Evolutionary conservation across 2,888 invertebrate species (phyloP).

Genomic region (Falcaria lacertinaria): DNA sequence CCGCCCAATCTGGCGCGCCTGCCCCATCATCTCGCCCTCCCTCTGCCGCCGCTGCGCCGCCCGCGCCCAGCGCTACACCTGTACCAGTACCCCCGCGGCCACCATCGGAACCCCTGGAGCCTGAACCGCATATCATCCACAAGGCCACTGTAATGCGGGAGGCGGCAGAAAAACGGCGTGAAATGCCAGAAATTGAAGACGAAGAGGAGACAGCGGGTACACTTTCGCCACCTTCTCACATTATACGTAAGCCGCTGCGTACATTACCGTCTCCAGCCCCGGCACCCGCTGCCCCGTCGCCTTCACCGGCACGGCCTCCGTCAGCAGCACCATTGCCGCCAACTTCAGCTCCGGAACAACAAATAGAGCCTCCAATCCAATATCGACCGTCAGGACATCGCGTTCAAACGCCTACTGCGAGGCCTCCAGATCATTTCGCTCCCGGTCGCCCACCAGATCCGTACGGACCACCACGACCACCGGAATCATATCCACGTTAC

Average conservation of each 20-base stretch:
- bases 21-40: constrained; percentile 70
- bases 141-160: constrained; percentile 77
- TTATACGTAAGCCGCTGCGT: constrained; percentile 65
- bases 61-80: constrained; percentile 45
- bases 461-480: constrained; percentile 59
- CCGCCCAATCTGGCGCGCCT: constrained; percentile 65
- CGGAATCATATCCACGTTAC: constrained; percentile 57
- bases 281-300: constrained; percentile 50
- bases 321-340: constrained; percentile 45
- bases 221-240: constrained; percentile 71
- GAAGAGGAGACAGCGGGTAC: constrained; percentile 61
- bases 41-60: constrained; percentile 70
- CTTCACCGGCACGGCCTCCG: constrained; percentile 61
- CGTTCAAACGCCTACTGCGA: constrained; percentile 55
- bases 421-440: constrained; percentile 58
- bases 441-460: constrained; percentile 63
- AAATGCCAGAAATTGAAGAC: constrained; percentile 65
- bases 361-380: constrained; percentile 40
- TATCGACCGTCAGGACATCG: constrained; percentile 51
- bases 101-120: constrained; percentile 70
- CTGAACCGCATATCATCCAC: constrained; percentile 76
- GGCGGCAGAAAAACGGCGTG: constrained; percentile 70
- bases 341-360: constrained; percentile 40
- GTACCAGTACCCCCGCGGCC: constrained; percentile 64
- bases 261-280: constrained; percentile 62